Conservation (phyloP, 2,797 vertebrate species). For the Danio tinwini region DNA sequence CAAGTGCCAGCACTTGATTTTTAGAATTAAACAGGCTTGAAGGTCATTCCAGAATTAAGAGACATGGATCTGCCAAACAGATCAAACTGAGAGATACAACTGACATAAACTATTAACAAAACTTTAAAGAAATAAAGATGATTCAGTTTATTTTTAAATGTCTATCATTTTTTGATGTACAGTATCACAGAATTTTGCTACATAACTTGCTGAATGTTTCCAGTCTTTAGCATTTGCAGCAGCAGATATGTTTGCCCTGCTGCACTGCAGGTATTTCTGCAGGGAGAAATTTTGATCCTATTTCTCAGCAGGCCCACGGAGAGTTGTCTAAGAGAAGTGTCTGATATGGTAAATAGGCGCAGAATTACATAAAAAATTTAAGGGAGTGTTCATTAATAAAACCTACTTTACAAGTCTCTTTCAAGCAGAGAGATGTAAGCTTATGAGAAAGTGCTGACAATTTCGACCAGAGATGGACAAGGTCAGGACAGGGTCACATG, state of each 20-base stretch:
- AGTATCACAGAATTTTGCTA: neutral
- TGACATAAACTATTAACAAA: conserved; percentile 6
- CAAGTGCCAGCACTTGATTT: neutral
- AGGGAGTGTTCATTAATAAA: conserved; percentile 42
- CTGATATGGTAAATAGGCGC: conserved; percentile 43
- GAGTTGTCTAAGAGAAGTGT: conserved; percentile 30
- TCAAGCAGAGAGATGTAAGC: conserved; percentile 3
- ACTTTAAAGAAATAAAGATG: neutral
- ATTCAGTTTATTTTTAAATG: neutral
- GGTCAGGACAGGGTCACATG: conserved; percentile 22
- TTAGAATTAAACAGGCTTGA: neutral
- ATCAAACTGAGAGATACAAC: neutral
- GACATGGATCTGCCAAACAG: neutral
- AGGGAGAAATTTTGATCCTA: conserved; percentile 18
- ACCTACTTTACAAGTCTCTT: conserved; percentile 29
- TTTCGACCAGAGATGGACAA: neutral
- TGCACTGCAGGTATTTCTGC: conserved; percentile 5
- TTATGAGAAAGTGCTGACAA: conserved; percentile 31
- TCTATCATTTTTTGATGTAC: neutral
- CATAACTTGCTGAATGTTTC: neutral
- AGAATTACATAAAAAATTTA: conserved; percentile 47
- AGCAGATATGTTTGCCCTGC: neutral
- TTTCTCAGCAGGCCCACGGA: conserved; percentile 22
- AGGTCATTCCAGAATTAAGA: neutral
- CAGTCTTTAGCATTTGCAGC: neutral